Evolutionary conservation across 2,888 invertebrate species (phyloP).

Genomic region (Epinotia ramella): DNA sequence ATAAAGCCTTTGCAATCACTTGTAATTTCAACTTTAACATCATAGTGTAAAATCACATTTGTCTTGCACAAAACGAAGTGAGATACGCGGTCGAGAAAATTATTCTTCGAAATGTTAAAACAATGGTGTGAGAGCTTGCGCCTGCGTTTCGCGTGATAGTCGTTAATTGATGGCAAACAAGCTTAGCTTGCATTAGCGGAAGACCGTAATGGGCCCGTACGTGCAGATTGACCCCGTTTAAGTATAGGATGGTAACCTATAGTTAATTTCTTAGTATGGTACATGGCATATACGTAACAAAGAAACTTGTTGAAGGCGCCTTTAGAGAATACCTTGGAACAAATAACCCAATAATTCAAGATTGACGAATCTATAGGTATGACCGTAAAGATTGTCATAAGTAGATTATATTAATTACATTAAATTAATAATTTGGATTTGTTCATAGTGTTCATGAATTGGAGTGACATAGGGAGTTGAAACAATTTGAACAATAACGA

Average conservation of each 20-base stretch:
- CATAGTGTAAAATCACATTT: background rate
- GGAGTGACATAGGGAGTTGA: no score
- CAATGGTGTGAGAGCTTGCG: slow-evolving; percentile 30
- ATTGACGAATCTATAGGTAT: no score
- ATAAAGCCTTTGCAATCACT: background rate
- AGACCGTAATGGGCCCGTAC: slow-evolving; percentile 8
- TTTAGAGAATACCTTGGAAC: background rate
- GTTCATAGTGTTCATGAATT: background rate
- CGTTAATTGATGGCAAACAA: slow-evolving; percentile 36
- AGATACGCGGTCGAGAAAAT: background rate
- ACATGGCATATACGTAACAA: background rate
- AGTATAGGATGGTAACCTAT: slow-evolving; percentile 1
- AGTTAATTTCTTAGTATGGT: background rate
- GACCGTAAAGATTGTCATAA: no score
- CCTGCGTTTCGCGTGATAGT: slow-evolving; percentile 23
- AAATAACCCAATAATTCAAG: no score
- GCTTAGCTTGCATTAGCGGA: slow-evolving; percentile 30
- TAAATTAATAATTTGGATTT: background rate
- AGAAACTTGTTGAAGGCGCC: background rate
- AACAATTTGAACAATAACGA: background rate
- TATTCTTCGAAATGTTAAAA: slow-evolving; percentile 12
- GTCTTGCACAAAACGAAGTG: background rate
- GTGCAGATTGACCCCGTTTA: slow-evolving; percentile 20
- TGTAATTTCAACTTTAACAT: background rate
- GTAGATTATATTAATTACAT: no score